Evolutionary conservation across 2,113 vertebrate species (phyloP).

Genomic region (Mus pahari): DNA sequence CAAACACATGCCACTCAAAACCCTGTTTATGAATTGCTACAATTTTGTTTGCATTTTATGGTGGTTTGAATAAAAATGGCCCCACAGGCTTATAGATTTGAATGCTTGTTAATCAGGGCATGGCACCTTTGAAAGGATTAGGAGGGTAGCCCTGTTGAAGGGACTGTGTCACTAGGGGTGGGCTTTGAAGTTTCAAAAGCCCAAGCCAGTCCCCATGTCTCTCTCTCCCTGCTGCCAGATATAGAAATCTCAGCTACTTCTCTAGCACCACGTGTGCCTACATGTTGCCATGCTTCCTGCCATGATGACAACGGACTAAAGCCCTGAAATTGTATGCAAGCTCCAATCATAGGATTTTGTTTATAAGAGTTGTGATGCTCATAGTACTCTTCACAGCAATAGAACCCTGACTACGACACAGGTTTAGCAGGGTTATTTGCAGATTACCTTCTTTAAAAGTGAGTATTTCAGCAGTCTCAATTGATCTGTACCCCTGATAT

Average conservation of each 20-base stretch:
- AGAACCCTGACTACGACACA: background rate
- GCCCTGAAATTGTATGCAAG: background rate
- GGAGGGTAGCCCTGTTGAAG: background rate
- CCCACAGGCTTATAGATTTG: background rate
- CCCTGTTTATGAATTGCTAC: background rate
- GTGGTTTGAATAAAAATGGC: background rate
- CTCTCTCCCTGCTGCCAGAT: background rate
- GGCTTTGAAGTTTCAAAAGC: background rate
- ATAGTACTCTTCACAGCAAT: background rate
- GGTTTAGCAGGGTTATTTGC: background rate
- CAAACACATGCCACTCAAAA: background rate
- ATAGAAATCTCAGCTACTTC: background rate
- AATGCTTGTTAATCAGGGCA: background rate
- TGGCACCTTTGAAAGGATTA: background rate
- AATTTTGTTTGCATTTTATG: background rate
- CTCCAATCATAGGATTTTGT: background rate
- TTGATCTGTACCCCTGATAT: too few species aligned
- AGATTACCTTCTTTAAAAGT: background rate
- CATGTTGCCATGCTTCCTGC: background rate
- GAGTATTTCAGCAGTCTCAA: background rate
- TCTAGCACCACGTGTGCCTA: background rate
- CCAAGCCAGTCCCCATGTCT: too few species aligned
- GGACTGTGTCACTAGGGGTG: background rate
- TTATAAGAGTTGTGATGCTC: background rate
- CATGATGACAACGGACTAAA: background rate